A percentile compares a stretch with the other conserved stretches of the same genome.
phyloP scores from a whole-genome alignment of 1,140 invertebrate species.

The Aphaenogaster ashmeadi region DNA sequence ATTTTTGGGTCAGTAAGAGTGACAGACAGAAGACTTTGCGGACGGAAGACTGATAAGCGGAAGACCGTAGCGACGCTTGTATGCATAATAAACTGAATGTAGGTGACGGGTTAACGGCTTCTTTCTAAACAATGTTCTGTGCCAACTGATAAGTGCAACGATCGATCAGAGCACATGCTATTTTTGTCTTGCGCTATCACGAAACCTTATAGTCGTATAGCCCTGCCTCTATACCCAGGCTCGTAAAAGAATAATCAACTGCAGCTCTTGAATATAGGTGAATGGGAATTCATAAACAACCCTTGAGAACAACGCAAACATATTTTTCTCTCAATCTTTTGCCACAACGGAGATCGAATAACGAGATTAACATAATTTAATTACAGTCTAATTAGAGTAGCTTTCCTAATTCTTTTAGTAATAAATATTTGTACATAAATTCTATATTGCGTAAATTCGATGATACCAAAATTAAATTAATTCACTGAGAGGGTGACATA shows the following conservation, averaged over 20 bases:
- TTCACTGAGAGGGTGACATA: neutral
- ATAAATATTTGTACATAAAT: neutral
- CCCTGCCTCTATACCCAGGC: neutral
- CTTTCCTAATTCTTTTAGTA: neutral
- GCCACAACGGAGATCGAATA: neutral
- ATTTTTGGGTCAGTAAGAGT: neutral
- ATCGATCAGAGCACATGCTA: constrained; percentile 62
- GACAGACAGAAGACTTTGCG: neutral
- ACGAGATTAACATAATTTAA: neutral
- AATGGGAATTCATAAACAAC: constrained; percentile 8
- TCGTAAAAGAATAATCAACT: constrained; percentile 43
- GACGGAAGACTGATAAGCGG: neutral
- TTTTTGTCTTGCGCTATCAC: constrained; percentile 58
- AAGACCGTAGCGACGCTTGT: neutral
- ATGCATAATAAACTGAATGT: constrained; percentile 39
- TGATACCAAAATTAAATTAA: neutral
- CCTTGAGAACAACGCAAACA: neutral
- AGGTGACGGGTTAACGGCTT: constrained; percentile 54
- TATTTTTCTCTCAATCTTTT: neutral
- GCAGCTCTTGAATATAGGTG: constrained; percentile 30
- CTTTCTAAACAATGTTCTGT: constrained; percentile 35
- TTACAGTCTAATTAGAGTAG: neutral
- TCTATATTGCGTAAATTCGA: neutral
- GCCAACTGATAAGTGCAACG: constrained; percentile 48
- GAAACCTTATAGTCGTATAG: constrained; percentile 39